Conservation (phyloP, 1,140 invertebrate genomes). For the Drosophila watanabei region DNA sequence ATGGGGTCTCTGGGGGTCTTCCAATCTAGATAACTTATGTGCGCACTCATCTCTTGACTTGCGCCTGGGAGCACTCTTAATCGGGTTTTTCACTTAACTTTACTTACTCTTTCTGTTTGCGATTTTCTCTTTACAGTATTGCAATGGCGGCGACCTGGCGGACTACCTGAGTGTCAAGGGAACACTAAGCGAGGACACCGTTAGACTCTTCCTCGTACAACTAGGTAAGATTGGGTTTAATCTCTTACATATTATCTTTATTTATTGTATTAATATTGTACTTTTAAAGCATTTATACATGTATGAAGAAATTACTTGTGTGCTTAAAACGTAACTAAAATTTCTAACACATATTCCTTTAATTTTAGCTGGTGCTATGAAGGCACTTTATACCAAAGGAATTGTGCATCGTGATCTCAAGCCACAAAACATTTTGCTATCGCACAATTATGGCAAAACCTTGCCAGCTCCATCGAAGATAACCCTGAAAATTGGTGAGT, state of each 20-base stretch:
- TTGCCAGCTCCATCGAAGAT: slow-evolving; percentile 96
- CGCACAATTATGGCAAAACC: slow-evolving; percentile 91
- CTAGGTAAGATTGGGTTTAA: slow-evolving; percentile 89
- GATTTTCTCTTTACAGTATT: slow-evolving; percentile 90
- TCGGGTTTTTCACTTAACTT: slow-evolving; percentile 13
- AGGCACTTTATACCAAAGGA: slow-evolving; percentile 97
- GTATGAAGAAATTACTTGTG: too few relatives aligned
- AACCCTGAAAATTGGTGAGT: slow-evolving; percentile 93
- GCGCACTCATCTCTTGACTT: slow-evolving; percentile 15
- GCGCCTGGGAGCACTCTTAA: slow-evolving; percentile 16
- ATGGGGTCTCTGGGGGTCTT: slow-evolving; percentile 30
- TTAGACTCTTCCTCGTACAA: slow-evolving; percentile 97
- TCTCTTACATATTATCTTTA: fast-evolving
- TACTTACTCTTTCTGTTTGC: slow-evolving; percentile 6
- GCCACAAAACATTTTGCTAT: slow-evolving; percentile 98
- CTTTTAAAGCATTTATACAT: neutral
- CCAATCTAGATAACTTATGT: slow-evolving; percentile 20
- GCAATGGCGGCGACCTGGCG: slow-evolving; percentile 99
- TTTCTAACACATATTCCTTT: neutral
- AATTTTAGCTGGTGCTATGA: slow-evolving; percentile 95
- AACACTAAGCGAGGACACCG: slow-evolving; percentile 98
- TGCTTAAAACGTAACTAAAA: too few relatives aligned
- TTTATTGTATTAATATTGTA: neutral
- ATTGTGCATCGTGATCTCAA: slow-evolving; percentile 99
- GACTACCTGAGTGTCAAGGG: slow-evolving; percentile 97